Evolutionary conservation across 2,888 invertebrate genomes (phyloP).

Genomic region (Drosophila pseudotalamancana): DNA sequence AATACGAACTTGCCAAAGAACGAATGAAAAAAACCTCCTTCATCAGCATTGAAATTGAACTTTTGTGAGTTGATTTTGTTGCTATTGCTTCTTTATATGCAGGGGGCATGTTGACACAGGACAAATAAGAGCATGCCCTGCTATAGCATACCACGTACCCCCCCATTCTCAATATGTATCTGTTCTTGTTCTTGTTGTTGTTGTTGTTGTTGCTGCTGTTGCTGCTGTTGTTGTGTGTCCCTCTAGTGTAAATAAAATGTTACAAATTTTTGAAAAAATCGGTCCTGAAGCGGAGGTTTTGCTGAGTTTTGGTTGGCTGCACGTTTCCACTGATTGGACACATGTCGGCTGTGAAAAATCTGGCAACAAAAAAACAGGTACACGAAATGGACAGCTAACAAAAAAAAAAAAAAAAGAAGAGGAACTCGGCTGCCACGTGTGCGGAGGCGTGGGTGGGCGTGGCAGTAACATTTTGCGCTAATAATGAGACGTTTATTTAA

Average conservation of each 20-base stretch:
- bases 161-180: neutral
- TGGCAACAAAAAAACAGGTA: slow-evolving; percentile 44
- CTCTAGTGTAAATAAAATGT: slow-evolving; percentile 71
- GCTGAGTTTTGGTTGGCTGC: slow-evolving; percentile 56
- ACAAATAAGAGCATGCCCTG: slow-evolving; percentile 59
- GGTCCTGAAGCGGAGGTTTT: neutral
- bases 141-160: slow-evolving; percentile 3
- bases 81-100: slow-evolving; percentile 65
- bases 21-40: slow-evolving; percentile 7
- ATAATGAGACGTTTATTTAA: slow-evolving; percentile 77
- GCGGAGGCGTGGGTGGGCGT: slow-evolving; percentile 22
- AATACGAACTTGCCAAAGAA: slow-evolving; percentile 42
- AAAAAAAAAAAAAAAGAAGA: neutral
- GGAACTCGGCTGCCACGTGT: slow-evolving; percentile 31
- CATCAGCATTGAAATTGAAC: slow-evolving; percentile 28
- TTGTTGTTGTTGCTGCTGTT: slow-evolving; percentile 14
- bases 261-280: slow-evolving; percentile 68
- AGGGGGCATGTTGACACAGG: slow-evolving; percentile 70
- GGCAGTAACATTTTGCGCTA: slow-evolving; percentile 48
- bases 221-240: slow-evolving; percentile 39
- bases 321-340: slow-evolving; percentile 75
- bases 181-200: neutral
- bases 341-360: slow-evolving; percentile 72
- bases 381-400: slow-evolving; percentile 43
- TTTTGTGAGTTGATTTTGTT: slow-evolving; percentile 25